Evolutionary conservation across 2,797 vertebrate genomes (phyloP).

Genomic region (Danio albolineatus): DNA sequence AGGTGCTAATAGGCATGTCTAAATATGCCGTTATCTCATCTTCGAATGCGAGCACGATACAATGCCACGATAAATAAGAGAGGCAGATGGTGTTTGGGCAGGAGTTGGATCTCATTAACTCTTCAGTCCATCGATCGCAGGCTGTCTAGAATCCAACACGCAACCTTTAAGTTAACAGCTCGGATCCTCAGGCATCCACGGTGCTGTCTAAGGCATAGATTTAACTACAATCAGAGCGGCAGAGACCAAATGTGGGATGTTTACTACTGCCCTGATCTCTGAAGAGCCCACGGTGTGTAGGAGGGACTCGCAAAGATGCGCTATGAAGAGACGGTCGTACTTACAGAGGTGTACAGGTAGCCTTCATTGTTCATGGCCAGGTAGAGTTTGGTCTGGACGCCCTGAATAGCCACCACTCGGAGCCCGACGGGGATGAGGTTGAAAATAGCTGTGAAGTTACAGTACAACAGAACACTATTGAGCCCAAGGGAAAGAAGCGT

Average conservation of each 20-base stretch:
- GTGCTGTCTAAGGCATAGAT: conserved; percentile 28
- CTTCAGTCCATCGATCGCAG: conserved; percentile 40
- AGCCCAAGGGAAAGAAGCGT: conserved; percentile 7
- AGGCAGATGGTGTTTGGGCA: conserved; percentile 46
- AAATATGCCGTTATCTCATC: conserved; percentile 41
- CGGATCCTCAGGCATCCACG: conserved; percentile 34
- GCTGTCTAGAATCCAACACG: conserved; percentile 38
- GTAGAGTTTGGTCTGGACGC: conserved; percentile 97
- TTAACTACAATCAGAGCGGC: conserved; percentile 21
- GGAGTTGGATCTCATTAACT: conserved; percentile 47
- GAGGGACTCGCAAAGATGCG: conserved; percentile 14
- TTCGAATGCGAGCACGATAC: conserved; percentile 11
- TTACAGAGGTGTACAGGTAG: conserved; percentile 97
- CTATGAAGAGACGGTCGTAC: conserved; percentile 57
- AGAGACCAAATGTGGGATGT: conserved; percentile 28
- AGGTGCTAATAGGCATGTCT: conserved; percentile 43
- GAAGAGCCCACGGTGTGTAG: conserved; percentile 17
- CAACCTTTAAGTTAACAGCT: conserved; percentile 51
- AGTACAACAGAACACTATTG: conserved; percentile 22
- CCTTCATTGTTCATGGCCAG: conserved; percentile 99
- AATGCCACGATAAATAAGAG: conserved; percentile 1
- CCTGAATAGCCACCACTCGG: conserved; percentile 98
- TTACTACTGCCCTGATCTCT: conserved; percentile 16
- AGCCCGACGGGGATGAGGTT: conserved; percentile 99
- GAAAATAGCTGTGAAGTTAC: conserved; percentile 85